A percentile compares a stretch with the other conserved stretches of the same genome.
These are phyloP conservation scores for Tachyglossus aculeatus DNA, from an alignment of 2,797 vertebrate species.

Conservation along the genomic window DNA sequence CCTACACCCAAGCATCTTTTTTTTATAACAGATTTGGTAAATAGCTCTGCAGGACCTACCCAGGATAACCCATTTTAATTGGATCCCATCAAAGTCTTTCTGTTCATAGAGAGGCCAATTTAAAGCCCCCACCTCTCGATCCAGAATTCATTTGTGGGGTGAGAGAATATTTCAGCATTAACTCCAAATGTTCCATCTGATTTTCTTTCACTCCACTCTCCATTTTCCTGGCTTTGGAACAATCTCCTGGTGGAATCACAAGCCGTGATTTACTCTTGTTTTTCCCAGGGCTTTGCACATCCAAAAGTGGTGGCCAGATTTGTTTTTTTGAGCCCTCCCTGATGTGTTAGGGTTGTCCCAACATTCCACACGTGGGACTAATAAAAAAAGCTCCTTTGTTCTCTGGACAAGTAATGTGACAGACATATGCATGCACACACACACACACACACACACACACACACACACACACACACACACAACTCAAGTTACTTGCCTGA, in stretches of 20 bases:
- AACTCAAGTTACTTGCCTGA: too few relatives aligned
- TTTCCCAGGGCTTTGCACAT: neutral
- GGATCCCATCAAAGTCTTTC: neutral
- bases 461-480: neutral
- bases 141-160: neutral
- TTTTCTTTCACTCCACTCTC: neutral
- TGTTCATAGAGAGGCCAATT: too few relatives aligned
- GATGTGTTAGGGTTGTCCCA: too few relatives aligned
- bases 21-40: too few relatives aligned
- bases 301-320: neutral
- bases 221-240: neutral
- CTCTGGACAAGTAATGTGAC: slow-evolving; percentile 42
- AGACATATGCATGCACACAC: slow-evolving; percentile 45
- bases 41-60: too few relatives aligned
- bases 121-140: neutral
- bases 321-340: neutral
- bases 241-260: neutral
- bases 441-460: neutral
- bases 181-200: neutral
- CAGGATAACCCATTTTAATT: neutral
- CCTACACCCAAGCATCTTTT: too few relatives aligned
- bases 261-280: neutral
- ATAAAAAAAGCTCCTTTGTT: slow-evolving; percentile 66
- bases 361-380: slow-evolving; percentile 45
- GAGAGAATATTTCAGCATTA: too few relatives aligned